Evolutionary conservation across 1,140 invertebrate species (phyloP).

Genomic region (Papilio polyxenes): DNA sequence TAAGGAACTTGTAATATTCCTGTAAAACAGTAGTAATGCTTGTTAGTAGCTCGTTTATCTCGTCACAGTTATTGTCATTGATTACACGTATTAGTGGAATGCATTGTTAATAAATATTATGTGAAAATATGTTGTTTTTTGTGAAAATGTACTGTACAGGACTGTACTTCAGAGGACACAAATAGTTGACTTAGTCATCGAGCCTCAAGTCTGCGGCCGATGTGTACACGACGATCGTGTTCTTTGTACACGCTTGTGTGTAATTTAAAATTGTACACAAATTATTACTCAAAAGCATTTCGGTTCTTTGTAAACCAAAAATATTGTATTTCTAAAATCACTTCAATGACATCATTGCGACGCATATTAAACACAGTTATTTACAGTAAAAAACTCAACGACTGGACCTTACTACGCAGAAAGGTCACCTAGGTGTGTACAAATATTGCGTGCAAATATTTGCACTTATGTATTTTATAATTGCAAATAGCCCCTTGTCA

Average conservation of each 20-base stretch:
- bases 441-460: conserved; percentile 16
- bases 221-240: background rate
- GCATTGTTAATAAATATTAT: background rate
- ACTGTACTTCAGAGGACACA: conserved; percentile 29
- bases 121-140: background rate
- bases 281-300: background rate
- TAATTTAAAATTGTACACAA: background rate
- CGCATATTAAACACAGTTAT: background rate
- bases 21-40: background rate
- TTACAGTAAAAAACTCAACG: background rate
- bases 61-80: background rate
- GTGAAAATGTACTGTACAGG: conserved; percentile 6
- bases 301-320: background rate
- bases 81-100: background rate
- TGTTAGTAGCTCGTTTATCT: background rate
- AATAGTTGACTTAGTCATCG: conserved; percentile 47
- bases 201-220: conserved; percentile 7
- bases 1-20: background rate
- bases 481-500: background rate
- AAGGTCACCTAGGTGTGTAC: conserved; percentile 6
- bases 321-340: background rate
- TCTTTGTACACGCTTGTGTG: background rate
- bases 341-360: background rate
- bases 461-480: background rate
- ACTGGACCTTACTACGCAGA: background rate